Evolutionary conservation across 2,797 vertebrate genomes (phyloP).

Genomic region (Pipistrellus kuhlii): DNA sequence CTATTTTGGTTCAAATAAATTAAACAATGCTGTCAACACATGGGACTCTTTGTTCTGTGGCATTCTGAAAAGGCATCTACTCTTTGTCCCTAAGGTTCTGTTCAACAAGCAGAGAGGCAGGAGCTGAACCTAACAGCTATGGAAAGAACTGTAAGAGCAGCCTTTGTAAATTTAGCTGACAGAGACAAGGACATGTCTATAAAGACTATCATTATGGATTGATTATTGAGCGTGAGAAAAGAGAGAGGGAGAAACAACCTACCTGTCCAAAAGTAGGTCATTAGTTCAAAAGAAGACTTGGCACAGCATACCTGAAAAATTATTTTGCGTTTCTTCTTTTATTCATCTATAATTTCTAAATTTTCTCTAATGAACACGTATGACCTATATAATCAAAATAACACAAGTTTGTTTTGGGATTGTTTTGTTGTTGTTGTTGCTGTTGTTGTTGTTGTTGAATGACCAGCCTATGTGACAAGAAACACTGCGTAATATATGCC

Average conservation of each 20-base stretch:
- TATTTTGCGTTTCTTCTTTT: slow-evolving; percentile 33
- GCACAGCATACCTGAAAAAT: not conserved
- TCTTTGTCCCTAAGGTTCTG: slow-evolving; percentile 29
- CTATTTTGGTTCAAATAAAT: not conserved
- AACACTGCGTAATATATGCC: not conserved
- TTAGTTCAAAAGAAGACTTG: not conserved
- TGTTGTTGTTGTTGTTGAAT: not conserved
- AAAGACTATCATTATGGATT: not conserved
- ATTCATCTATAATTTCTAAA: slow-evolving; percentile 63
- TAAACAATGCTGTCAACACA: slow-evolving; percentile 18
- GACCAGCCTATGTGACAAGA: not conserved
- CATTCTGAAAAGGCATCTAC: not conserved
- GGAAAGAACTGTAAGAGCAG: not conserved
- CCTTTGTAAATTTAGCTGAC: not conserved
- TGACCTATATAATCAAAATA: slow-evolving; percentile 38
- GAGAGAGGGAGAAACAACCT: not conserved
- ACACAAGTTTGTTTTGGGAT: not conserved
- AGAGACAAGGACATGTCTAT: not conserved
- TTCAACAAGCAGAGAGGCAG: not conserved
- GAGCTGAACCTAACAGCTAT: not conserved
- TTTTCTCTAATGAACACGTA: slow-evolving; percentile 46
- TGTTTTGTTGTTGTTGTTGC: not conserved
- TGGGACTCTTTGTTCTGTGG: not conserved
- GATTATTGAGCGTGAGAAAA: not conserved
- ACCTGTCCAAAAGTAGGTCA: not conserved